Base-by-base conservation (phyloP, 2,888 invertebrate genomes). In the Vanessa cardui region DNA sequence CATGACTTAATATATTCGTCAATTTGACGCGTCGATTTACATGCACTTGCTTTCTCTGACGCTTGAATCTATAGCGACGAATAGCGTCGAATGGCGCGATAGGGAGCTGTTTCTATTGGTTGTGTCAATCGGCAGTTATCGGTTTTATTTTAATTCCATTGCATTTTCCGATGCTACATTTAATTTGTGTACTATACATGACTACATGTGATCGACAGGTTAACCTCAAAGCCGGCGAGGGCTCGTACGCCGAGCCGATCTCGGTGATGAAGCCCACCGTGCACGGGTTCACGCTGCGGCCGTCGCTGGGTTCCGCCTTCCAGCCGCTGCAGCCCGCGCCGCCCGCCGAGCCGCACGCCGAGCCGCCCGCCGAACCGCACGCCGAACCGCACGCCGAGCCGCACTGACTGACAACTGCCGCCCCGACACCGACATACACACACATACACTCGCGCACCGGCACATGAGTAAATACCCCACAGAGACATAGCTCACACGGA, bases 301-400 rank as follows among this genome's bases (percentile, higher is more conserved):
- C 96, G 68, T 96, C 96, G 81, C 94, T 95, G 74, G 96, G 96
- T 76, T 97, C 96, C 61, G 97, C 97, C 78, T 97, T 97, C 93
- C 95, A 96, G 87, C 95, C 96, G 78, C 93, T 96, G 78, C 94
- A 92, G 79, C 89, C 90, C 54, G 75, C 83, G 58, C 71, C 77
- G 39, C 72, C 78, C 64, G 70, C 77, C 47, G 74, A 73, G 9
- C 74, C 71, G 66, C 67, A 65, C 56, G 61, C 85, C 50, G 71
- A 82, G 58, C 68, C 63, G 33, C 58, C 44, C 61, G 54, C 61
- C 74, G 33, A 39, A 2, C 33, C 63, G 33, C 58, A 47, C 61
- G 54, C 61, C 74, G 33, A 39, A 2, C 33, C 9, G 4, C 39
- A 39, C 39, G 6, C 62, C 64, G 47, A 47, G 64, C 72, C 72